Percentiles rank a stretch among this genome's conserved stretches.
phyloP scores from a whole-genome alignment of 1,140 invertebrate genomes.

The Musca domestica region DNA sequence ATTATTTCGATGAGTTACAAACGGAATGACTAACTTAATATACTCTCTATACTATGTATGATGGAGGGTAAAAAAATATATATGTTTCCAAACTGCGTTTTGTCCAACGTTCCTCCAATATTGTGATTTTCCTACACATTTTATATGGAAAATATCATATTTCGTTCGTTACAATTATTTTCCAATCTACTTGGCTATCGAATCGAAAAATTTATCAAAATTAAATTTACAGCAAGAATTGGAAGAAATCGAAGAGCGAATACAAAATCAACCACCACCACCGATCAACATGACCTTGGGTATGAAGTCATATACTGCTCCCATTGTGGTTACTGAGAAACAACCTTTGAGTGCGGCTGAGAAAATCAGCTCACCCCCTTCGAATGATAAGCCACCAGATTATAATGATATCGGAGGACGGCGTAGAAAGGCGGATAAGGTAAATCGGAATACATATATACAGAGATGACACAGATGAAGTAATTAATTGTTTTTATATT shows the following conservation, averaged over 20 bases:
- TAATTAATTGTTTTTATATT: not conserved
- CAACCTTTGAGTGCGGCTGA: not conserved
- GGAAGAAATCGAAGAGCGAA: slow-evolving; percentile 46
- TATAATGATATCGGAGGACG: slow-evolving; percentile 13
- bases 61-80: too few relatives aligned
- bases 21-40: too few relatives aligned
- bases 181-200: too few relatives aligned
- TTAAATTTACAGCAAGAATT: slow-evolving; percentile 39
- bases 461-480: not conserved
- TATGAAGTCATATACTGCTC: slow-evolving; percentile 32
- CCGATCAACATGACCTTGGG: slow-evolving; percentile 40
- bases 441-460: not conserved
- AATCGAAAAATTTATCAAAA: not conserved
- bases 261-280: slow-evolving; percentile 41
- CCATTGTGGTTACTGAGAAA: not conserved
- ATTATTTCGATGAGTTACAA: too few relatives aligned
- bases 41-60: too few relatives aligned
- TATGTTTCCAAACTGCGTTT: too few relatives aligned
- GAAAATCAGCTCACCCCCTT: not conserved
- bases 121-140: too few relatives aligned
- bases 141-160: too few relatives aligned
- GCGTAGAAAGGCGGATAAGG: slow-evolving; percentile 38
- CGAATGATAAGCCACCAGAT: slow-evolving; percentile 2
- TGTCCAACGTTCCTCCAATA: not conserved
- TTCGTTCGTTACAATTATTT: too few relatives aligned